A percentile compares a stretch with the other conserved stretches of the same genome.
Evolutionary conservation across 2,888 invertebrate genomes (phyloP).

Genomic region (Hemistola chrysoprasaria): DNA sequence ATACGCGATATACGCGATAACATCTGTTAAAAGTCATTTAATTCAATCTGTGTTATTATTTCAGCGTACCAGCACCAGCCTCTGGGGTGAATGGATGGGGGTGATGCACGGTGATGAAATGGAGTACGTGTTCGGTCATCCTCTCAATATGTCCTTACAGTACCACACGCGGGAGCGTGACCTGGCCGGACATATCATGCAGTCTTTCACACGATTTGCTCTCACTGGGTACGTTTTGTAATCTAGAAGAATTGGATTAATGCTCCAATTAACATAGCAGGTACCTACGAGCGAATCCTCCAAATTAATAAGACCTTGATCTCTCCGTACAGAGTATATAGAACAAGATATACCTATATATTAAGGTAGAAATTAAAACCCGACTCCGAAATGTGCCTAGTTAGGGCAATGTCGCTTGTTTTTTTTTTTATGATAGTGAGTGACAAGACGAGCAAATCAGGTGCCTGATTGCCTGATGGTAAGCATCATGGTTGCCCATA

Average conservation of each 20-base stretch:
- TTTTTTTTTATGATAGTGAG: too few relatives aligned
- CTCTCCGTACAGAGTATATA: background rate
- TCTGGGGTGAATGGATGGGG: conserved; percentile 99
- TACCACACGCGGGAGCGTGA: conserved; percentile 94
- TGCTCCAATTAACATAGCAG: background rate
- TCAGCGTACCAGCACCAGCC: conserved; percentile 94
- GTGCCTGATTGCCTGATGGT: too few relatives aligned
- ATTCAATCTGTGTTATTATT: conserved; percentile 48
- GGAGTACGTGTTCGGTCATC: conserved; percentile 98
- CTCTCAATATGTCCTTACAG: conserved; percentile 92
- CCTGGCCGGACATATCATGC: conserved; percentile 95
- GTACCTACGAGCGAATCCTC: too few relatives aligned
- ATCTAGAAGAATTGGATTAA: too few relatives aligned
- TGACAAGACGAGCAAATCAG: too few relatives aligned
- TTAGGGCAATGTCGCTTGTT: too few relatives aligned
- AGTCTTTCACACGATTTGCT: conserved; percentile 95
- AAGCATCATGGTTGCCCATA: too few relatives aligned
- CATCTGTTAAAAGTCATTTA: too few relatives aligned
- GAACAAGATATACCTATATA: too few relatives aligned
- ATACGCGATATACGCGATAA: too few relatives aligned
- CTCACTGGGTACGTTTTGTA: conserved; percentile 90
- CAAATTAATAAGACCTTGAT: background rate
- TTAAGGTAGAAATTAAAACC: too few relatives aligned
- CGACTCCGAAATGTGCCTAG: too few relatives aligned
- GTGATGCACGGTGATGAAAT: conserved; percentile 99